Percentiles rank a stretch among this genome's conserved stretches.
These are phyloP conservation scores for Candoia aspera DNA, from an alignment of 2,113 vertebrate species.

Conservation along the genomic window DNA sequence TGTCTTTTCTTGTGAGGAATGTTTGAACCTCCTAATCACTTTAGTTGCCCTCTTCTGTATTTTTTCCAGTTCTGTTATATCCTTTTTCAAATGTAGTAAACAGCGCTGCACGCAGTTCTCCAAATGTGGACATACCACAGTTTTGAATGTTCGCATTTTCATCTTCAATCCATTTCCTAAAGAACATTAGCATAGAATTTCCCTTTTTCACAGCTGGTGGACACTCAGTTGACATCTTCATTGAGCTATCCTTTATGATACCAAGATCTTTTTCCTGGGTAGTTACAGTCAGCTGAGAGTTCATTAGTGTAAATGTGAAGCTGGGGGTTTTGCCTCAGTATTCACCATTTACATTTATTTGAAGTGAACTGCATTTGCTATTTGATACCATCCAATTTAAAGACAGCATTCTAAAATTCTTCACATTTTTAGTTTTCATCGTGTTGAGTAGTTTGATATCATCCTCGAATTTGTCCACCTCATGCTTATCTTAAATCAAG, in stretches of 20 bases:
- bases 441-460: no score
- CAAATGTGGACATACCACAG: neutral
- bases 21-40: no score
- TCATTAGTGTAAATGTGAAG: neutral
- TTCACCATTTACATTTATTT: neutral
- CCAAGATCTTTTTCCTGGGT: neutral
- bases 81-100: neutral
- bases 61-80: no score
- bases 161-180: neutral
- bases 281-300: neutral
- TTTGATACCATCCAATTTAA: neutral
- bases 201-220: neutral
- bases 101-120: neutral
- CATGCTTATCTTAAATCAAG: neutral
- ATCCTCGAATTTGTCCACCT: neutral
- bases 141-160: neutral
- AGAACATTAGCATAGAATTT: neutral
- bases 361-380: neutral
- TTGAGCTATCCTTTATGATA: neutral
- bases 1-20: no score
- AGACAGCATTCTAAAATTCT: neutral
- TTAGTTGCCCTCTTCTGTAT: no score
- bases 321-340: neutral
- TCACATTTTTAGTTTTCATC: no score
- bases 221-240: neutral